These are phyloP conservation scores for Pseudorhiza aurosa DNA, from an alignment of 30 jellyfish, hydroid and myxozoan genomes.

Conservation along the genomic window DNA sequence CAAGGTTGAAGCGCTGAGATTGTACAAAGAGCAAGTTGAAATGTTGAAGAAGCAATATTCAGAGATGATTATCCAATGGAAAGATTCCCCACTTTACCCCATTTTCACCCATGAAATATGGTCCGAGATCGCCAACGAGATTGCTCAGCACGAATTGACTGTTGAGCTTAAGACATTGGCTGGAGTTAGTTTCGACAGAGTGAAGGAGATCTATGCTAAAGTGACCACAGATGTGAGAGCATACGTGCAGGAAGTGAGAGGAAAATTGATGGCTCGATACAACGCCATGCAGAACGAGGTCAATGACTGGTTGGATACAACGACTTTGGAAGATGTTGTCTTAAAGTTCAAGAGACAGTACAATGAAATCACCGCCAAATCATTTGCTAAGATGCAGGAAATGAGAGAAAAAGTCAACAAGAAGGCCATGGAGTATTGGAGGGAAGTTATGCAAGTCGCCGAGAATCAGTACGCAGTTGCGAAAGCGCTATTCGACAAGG, in stretches of 20 bases:
- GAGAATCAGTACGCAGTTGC: conserved; percentile 12
- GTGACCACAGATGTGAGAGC: conserved; percentile 16
- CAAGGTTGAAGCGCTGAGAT: conserved; percentile 15
- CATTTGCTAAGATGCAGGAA: conserved; percentile 31
- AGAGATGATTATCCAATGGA: conserved; percentile 54
- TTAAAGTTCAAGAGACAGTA: conserved; percentile 5
- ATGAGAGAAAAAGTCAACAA: conserved; percentile 9
- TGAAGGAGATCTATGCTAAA: not conserved
- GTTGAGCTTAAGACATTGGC: conserved; percentile 43
- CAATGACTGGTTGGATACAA: conserved; percentile 62
- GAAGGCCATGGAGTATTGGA: not conserved
- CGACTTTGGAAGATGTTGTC: conserved; percentile 86
- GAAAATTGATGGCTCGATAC: conserved; percentile 34
- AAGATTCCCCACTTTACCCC: conserved; percentile 62
- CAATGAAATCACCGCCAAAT: not conserved
- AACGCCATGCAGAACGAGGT: conserved; percentile 13
- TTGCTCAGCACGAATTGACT: conserved; percentile 75
- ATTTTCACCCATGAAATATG: conserved; percentile 76
- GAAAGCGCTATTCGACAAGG: conserved; percentile 17
- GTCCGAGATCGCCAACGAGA: conserved; percentile 86
- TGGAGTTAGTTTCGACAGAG: not conserved
- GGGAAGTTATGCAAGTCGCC: conserved; percentile 2
- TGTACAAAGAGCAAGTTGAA: conserved; percentile 12
- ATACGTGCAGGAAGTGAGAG: conserved; percentile 3
- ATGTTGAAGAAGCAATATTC: conserved; percentile 22